phyloP scores from a whole-genome alignment of 2,113 vertebrate genomes.

The Vombatus ursinus region DNA sequence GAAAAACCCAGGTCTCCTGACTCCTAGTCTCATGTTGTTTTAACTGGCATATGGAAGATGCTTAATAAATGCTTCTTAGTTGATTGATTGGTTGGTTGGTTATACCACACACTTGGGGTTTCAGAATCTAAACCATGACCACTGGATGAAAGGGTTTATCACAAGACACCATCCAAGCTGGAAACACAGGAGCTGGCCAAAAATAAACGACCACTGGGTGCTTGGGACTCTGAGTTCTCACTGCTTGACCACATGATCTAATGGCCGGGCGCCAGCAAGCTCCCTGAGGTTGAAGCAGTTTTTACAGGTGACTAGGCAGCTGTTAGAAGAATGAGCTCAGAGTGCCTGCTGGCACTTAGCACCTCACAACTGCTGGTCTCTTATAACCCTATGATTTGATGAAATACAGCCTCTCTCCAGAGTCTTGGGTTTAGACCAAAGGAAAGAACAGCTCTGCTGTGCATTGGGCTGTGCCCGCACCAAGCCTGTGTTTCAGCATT shows the following conservation, averaged over 20 bases:
- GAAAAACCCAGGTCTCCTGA: neutral
- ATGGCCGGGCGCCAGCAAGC: neutral
- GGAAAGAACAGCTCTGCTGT: neutral
- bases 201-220: neutral
- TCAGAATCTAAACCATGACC: neutral
- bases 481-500: neutral
- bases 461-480: neutral
- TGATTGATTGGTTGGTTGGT: neutral
- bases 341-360: neutral
- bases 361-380: neutral
- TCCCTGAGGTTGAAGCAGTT: neutral
- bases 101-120: neutral
- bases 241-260: neutral
- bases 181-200: neutral
- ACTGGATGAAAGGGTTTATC: neutral
- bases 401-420: neutral
- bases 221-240: neutral
- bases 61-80: neutral
- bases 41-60: neutral
- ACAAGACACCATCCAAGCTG: neutral
- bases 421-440: neutral
- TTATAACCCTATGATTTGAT: neutral
- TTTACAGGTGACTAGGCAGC: neutral
- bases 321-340: neutral
- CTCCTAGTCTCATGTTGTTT: neutral